Percentiles rank a stretch among this genome's conserved stretches.
These are phyloP conservation scores for Protobothrops mucrosquamatus DNA, from an alignment of 2,113 vertebrate genomes.

Conservation along the genomic window DNA sequence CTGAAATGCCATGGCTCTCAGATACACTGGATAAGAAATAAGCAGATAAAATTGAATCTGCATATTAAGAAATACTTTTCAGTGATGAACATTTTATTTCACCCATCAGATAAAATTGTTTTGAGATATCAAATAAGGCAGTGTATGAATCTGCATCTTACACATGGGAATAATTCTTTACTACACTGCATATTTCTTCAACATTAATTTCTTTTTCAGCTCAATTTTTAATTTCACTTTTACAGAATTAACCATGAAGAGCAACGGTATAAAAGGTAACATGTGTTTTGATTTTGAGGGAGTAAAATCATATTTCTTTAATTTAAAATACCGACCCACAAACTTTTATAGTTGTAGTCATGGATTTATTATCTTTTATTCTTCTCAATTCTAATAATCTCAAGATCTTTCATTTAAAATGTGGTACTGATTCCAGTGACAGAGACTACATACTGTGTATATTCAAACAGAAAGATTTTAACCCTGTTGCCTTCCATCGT, in stretches of 20 bases:
- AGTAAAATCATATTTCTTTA: slow-evolving; percentile 38
- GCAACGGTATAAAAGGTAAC: slow-evolving; percentile 8
- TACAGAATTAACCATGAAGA: slow-evolving; percentile 29
- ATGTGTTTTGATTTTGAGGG: slow-evolving; percentile 50
- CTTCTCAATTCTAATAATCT: not conserved
- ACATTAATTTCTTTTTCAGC: slow-evolving; percentile 43
- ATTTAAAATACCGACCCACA: slow-evolving; percentile 30
- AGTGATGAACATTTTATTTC: slow-evolving; percentile 1
- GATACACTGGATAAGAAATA: not conserved
- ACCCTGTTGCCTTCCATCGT: not conserved
- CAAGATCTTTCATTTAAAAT: not conserved
- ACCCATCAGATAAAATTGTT: slow-evolving; percentile 16
- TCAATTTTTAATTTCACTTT: slow-evolving; percentile 34
- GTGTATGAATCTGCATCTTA: slow-evolving; percentile 19
- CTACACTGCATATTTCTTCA: slow-evolving; percentile 13
- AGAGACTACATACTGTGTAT: not conserved
- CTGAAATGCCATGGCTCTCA: not conserved
- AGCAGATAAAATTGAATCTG: not conserved
- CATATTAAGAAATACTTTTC: not conserved
- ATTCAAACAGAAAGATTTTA: not conserved
- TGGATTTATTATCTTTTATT: not conserved
- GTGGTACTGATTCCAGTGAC: not conserved
- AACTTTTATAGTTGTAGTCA: slow-evolving; percentile 28
- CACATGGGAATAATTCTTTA: slow-evolving; percentile 28
- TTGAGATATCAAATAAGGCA: slow-evolving; percentile 28